Percentiles rank a stretch among this genome's conserved stretches.
Conservation (phyloP, 2,797 vertebrate species). For the Brotula barbata region DNA sequence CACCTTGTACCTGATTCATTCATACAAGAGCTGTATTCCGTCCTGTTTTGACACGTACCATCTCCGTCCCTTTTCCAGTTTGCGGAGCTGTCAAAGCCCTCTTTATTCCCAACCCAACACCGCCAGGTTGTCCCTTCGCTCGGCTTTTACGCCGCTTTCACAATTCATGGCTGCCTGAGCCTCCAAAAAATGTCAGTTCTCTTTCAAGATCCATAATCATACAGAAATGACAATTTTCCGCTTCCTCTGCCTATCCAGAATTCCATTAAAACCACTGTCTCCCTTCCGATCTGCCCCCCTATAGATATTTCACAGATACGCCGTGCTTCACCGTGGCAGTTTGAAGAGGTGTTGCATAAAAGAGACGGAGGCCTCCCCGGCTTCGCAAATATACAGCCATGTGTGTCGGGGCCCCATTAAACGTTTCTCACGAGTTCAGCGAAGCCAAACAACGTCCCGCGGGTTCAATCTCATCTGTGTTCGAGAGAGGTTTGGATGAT, state of each 20-base stretch:
- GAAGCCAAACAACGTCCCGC: neutral
- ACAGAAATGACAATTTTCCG: neutral
- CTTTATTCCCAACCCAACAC: neutral
- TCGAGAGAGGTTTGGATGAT: neutral
- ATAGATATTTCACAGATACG: neutral
- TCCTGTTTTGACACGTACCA: neutral
- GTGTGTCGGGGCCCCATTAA: neutral
- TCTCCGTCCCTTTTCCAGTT: neutral
- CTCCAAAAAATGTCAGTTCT: conserved; percentile 1
- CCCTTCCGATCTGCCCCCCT: neutral
- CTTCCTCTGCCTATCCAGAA: neutral
- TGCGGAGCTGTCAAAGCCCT: neutral
- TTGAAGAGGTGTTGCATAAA: no score
- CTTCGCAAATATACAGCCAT: neutral
- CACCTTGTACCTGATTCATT: neutral
- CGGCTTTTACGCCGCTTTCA: neutral
- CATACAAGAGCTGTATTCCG: neutral
- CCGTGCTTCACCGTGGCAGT: neutral
- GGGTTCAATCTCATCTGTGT: neutral
- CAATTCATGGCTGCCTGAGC: neutral
- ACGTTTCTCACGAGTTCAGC: neutral
- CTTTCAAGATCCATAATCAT: neutral
- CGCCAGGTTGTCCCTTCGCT: neutral
- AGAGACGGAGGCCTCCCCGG: no score
- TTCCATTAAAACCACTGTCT: no score